A percentile compares a stretch with the other conserved stretches of the same genome.
Evolutionary conservation across 2,888 invertebrate species (phyloP).

Genomic region (Cheilosia impressa): DNA sequence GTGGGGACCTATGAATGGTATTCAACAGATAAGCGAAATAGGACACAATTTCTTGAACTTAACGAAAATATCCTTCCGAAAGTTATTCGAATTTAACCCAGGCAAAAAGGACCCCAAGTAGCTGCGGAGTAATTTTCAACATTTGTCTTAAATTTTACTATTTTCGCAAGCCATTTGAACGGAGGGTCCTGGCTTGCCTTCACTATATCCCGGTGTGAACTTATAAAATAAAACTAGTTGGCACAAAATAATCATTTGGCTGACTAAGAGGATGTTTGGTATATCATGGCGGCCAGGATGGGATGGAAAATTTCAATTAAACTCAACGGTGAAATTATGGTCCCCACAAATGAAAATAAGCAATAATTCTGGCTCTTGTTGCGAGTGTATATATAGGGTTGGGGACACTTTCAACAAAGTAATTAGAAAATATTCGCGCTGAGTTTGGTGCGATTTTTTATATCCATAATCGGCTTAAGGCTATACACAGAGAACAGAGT

Average conservation of each 20-base stretch:
- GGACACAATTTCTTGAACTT: conserved; percentile 55
- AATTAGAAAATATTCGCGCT: conserved; percentile 72
- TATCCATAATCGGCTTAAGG: conserved; percentile 72
- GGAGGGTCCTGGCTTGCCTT: neutral
- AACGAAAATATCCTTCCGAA: conserved; percentile 50
- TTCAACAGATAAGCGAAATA: conserved; percentile 67
- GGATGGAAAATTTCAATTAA: conserved; percentile 67
- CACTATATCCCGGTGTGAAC: conserved; percentile 8
- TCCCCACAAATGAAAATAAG: conserved; percentile 73
- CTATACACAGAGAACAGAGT: conserved; percentile 6
- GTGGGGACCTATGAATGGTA: conserved; percentile 41
- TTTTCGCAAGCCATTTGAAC: conserved; percentile 57
- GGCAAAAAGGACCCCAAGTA: neutral
- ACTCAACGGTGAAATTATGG: conserved; percentile 65
- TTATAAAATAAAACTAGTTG: conserved; percentile 61
- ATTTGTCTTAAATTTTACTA: conserved; percentile 71
- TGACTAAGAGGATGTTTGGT: conserved; percentile 18
- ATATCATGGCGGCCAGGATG: neutral
- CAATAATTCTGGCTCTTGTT: conserved; percentile 44
- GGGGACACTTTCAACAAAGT: conserved; percentile 56
- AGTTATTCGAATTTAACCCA: conserved; percentile 24
- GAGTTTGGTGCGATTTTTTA: conserved; percentile 70
- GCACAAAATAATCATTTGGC: conserved; percentile 64
- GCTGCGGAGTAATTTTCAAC: conserved; percentile 51
- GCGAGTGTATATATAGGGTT: neutral